A percentile compares a stretch with the other conserved stretches of the same genome.
Conservation (phyloP, 1,140 invertebrate genomes). For the Brachionus paranguensis region DNA sequence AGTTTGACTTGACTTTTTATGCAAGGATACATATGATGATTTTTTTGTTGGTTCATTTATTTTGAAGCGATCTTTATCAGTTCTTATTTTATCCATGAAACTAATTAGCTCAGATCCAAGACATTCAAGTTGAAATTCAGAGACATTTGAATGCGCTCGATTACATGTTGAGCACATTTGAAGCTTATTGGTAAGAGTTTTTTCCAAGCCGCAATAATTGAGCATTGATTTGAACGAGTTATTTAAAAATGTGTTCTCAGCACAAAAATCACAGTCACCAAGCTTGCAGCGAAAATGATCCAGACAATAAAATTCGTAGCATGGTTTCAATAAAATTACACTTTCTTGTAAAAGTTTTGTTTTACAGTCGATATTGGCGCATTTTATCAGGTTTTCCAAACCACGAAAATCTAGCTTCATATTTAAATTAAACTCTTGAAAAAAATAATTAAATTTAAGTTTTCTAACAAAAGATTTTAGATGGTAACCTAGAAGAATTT, state of each 20-base stretch:
- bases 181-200: not conserved
- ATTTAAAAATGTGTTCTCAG: not conserved
- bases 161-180: not conserved
- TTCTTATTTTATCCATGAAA: not conserved
- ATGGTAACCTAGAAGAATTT: not conserved
- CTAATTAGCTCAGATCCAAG: not conserved
- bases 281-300: not conserved
- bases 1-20: not conserved
- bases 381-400: not conserved
- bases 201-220: not conserved
- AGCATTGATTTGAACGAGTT: not conserved
- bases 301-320: not conserved
- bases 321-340: constrained; percentile 1
- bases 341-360: not conserved
- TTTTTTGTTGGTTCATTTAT: not conserved
- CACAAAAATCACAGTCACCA: not conserved
- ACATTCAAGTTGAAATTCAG: not conserved
- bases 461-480: not conserved
- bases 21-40: not conserved
- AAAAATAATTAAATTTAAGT: not conserved
- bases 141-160: not conserved
- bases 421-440: not conserved
- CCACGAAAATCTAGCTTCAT: not conserved
- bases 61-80: not conserved
- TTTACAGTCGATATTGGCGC: not conserved